Conservation (phyloP, 2,888 invertebrate genomes). For the Drosophila neutralis region DNA sequence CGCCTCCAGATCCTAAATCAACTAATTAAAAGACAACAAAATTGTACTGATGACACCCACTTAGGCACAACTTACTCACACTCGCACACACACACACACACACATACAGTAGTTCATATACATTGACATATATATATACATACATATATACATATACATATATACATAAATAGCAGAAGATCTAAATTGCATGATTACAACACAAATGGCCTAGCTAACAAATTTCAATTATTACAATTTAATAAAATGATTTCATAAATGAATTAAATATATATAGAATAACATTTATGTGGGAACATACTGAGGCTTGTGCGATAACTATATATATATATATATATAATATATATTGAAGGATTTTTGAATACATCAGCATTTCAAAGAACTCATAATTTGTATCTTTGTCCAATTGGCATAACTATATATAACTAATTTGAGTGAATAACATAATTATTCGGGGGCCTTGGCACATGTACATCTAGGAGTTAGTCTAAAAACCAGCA, state of each 20-base stretch:
- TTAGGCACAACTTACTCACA: constrained; percentile 32
- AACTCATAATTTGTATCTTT: no score
- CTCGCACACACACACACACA: constrained; percentile 3
- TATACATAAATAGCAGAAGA: constrained; percentile 41
- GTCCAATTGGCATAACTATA: no score
- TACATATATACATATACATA: constrained; percentile 14
- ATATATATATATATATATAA: no score
- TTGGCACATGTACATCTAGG: no score
- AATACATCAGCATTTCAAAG: no score
- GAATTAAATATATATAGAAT: constrained; percentile 1
- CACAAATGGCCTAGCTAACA: constrained; percentile 46
- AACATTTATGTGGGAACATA: not conserved
- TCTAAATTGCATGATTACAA: constrained; percentile 41
- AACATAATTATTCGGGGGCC: no score
- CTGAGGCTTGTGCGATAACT: not conserved
- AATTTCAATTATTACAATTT: constrained; percentile 57
- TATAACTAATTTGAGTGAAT: no score
- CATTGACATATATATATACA: constrained; percentile 4
- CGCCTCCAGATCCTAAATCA: constrained; percentile 27
- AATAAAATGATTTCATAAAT: constrained; percentile 48
- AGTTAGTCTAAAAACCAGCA: constrained; percentile 86
- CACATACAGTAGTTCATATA: constrained; percentile 10
- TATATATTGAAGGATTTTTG: not conserved
- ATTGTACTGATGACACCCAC: constrained; percentile 43
- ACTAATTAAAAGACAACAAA: constrained; percentile 19